Conservation (phyloP, 2,113 vertebrate genomes). For the Cyphomyrus discorhynchus region DNA sequence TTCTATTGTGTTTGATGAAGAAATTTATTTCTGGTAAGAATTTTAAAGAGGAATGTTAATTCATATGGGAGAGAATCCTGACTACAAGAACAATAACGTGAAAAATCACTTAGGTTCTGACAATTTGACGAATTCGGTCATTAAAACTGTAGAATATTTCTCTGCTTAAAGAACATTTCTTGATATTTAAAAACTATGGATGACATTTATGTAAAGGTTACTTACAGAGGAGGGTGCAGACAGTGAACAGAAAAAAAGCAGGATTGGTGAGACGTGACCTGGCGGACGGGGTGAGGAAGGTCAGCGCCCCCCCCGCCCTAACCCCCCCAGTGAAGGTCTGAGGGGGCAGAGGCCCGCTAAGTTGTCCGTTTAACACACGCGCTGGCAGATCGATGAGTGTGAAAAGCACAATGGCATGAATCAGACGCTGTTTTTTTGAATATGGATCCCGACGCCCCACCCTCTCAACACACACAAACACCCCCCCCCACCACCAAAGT, state of each 20-base stretch:
- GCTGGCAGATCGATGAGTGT: slow-evolving; percentile 98
- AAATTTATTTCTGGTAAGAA: not conserved
- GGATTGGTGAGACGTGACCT: not conserved
- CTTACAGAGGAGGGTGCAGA: not conserved
- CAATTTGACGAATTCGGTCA: not conserved
- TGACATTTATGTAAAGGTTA: not conserved
- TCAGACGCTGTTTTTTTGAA: slow-evolving; percentile 95
- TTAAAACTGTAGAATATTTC: not conserved
- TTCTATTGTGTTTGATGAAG: not conserved
- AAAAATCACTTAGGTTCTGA: not conserved
- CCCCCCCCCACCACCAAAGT: slow-evolving; percentile 60
- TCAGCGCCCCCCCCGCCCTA: not conserved
- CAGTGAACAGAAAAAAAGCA: not conserved
- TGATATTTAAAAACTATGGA: not conserved
- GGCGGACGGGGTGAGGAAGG: not conserved
- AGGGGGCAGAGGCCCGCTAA: slow-evolving; percentile 67
- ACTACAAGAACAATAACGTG: not conserved
- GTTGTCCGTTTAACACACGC: slow-evolving; percentile 95
- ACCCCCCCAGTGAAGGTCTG: not conserved
- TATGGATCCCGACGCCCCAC: slow-evolving; percentile 82
- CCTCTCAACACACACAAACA: slow-evolving; percentile 13
- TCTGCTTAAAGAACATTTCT: not conserved
- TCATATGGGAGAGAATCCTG: not conserved
- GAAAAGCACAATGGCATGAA: slow-evolving; percentile 96
- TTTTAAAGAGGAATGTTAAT: not conserved